Evolutionary conservation across 2,888 invertebrate genomes (phyloP).

Genomic region (Xylota sylvarum): DNA sequence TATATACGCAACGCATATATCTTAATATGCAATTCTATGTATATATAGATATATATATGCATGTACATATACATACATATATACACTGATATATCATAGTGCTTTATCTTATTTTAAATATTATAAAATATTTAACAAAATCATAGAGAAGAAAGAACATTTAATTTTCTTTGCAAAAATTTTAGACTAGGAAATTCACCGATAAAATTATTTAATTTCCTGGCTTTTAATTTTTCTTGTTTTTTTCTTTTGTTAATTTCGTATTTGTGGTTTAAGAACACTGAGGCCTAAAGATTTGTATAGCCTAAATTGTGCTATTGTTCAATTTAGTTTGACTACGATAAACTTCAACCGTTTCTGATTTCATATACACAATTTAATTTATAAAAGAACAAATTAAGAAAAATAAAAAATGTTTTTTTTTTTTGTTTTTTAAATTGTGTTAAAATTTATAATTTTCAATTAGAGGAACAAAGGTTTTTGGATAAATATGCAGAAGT

Average conservation of each 20-base stretch:
- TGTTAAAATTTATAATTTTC: slow-evolving; percentile 21
- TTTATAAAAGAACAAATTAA: not conserved
- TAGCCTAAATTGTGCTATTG: slow-evolving; percentile 83
- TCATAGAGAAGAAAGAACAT: slow-evolving; percentile 8
- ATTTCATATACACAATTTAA: not conserved
- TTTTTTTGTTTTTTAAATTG: not conserved
- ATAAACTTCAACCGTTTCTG: slow-evolving; percentile 6
- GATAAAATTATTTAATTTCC: slow-evolving; percentile 78
- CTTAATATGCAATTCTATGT: slow-evolving; percentile 33
- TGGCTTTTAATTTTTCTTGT: slow-evolving; percentile 74
- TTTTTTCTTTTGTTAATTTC: slow-evolving; percentile 74
- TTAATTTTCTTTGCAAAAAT: slow-evolving; percentile 60
- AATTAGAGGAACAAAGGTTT: slow-evolving; percentile 15
- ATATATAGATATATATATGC: not conserved
- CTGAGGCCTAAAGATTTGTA: slow-evolving; percentile 79
- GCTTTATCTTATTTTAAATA: slow-evolving; percentile 44
- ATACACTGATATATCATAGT: slow-evolving; percentile 71
- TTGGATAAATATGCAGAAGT: not conserved
- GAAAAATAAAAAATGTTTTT: not conserved
- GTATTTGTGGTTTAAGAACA: slow-evolving; percentile 69
- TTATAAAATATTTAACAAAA: slow-evolving; percentile 36
- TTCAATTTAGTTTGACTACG: slow-evolving; percentile 79
- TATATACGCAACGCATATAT: slow-evolving; percentile 57
- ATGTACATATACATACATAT: not conserved
- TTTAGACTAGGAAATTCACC: slow-evolving; percentile 84